phyloP scores from a whole-genome alignment of 1,140 invertebrate genomes.

The Nylanderia fulva region DNA sequence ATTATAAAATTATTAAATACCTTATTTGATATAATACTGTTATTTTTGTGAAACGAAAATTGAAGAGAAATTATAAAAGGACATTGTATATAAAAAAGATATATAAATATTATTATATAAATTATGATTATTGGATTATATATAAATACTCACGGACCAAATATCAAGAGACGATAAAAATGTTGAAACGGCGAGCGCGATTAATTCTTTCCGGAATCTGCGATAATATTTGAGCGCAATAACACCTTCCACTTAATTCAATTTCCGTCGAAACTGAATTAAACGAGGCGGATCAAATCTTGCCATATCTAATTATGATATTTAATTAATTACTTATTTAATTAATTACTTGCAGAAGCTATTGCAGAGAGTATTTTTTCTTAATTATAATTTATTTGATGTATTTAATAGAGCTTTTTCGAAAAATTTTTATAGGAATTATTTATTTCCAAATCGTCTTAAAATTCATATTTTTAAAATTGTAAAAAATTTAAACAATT shows the following conservation, averaged over 20 bases:
- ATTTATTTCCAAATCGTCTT: background rate
- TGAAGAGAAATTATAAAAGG: background rate
- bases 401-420: background rate
- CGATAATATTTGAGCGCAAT: conserved; percentile 16
- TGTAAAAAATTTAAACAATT: no score
- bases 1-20: background rate
- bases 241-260: conserved; percentile 15
- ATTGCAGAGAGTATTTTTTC: background rate
- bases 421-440: background rate
- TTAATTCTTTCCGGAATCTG: conserved; percentile 1
- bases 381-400: background rate
- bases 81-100: background rate
- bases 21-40: background rate
- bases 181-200: background rate
- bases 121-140: no score
- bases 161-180: conserved; percentile 3
- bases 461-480: no score
- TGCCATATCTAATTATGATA: conserved; percentile 17
- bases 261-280: background rate
- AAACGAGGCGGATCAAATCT: background rate
- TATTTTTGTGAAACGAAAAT: background rate
- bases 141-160: background rate
- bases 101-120: no score
- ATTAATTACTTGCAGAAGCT: background rate
- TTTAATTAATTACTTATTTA: background rate